Percentiles rank a stretch among this genome's conserved stretches.
Conservation (phyloP, 2,113 vertebrate species). For the Anthoscopus minutus region DNA sequence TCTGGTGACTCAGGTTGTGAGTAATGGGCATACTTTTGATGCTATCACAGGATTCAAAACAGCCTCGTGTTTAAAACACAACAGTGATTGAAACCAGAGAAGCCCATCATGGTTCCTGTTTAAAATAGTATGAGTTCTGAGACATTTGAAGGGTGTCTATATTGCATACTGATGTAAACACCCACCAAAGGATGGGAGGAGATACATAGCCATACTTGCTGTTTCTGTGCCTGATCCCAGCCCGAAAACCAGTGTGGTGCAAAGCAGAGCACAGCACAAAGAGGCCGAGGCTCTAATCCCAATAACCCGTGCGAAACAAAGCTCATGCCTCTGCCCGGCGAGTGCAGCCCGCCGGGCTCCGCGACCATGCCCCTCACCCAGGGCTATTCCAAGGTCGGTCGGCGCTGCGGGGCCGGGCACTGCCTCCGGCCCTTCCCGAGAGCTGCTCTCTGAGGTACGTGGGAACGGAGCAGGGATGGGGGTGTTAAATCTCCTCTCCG, state of each 20-base stretch:
- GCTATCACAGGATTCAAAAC: slow-evolving; percentile 5
- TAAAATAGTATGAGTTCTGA: slow-evolving; percentile 2
- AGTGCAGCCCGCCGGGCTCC: background rate
- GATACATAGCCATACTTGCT: background rate
- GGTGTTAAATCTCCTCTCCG: slow-evolving; percentile 6
- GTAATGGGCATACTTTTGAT: slow-evolving; percentile 29
- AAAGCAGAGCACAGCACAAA: background rate
- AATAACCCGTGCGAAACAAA: background rate
- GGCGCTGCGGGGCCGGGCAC: background rate
- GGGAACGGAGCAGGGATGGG: slow-evolving; percentile 22
- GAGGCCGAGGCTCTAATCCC: background rate
- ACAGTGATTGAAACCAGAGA: slow-evolving; percentile 23
- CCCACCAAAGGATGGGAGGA: slow-evolving; percentile 45
- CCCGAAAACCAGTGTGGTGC: background rate
- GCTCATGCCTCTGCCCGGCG: background rate
- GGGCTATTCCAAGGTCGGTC: background rate
- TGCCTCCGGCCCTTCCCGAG: background rate
- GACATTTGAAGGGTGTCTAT: slow-evolving; percentile 19
- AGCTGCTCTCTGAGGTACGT: slow-evolving; percentile 54
- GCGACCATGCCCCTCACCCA: background rate
- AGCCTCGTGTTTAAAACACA: background rate
- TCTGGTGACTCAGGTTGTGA: slow-evolving; percentile 41
- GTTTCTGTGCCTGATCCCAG: background rate
- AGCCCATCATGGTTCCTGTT: slow-evolving; percentile 16
- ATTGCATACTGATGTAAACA: slow-evolving; percentile 52